phyloP scores from a whole-genome alignment of 1,140 invertebrate species.

The Drosophila asahinai region DNA sequence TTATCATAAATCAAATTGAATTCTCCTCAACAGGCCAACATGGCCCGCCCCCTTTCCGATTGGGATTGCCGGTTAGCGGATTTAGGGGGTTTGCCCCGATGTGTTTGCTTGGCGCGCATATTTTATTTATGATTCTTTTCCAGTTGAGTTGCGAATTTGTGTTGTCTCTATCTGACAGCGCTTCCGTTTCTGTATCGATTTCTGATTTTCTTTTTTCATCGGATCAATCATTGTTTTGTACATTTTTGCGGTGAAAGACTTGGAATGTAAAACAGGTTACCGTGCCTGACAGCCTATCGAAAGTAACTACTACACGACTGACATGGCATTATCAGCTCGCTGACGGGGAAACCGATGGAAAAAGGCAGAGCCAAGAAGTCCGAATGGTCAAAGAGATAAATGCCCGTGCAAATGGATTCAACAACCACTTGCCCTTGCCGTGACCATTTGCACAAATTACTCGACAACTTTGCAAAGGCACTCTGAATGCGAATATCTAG shows the following conservation, averaged over 20 bases:
- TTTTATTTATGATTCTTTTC: constrained; percentile 80
- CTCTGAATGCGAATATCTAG: constrained; percentile 42
- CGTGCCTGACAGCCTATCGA: constrained; percentile 22
- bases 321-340: constrained; percentile 40
- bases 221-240: constrained; percentile 39
- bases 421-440: background rate
- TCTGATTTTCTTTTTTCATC: constrained; percentile 24
- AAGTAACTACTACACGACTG: constrained; percentile 25
- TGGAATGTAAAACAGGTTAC: constrained; percentile 33
- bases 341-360: constrained; percentile 24
- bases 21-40: constrained; percentile 52
- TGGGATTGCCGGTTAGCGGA: constrained; percentile 11
- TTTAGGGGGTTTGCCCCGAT: constrained; percentile 24
- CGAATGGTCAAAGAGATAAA: constrained; percentile 38
- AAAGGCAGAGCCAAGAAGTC: constrained; percentile 4
- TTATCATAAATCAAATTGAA: constrained; percentile 83
- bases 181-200: constrained; percentile 38
- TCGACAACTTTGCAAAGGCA: constrained; percentile 38
- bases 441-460: constrained; percentile 52
- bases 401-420: constrained; percentile 35
- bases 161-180: constrained; percentile 56
- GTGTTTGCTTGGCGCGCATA: constrained; percentile 58
- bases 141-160: constrained; percentile 73
- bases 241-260: constrained; percentile 7
- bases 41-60: constrained; percentile 20